These are phyloP conservation scores for Gastrophryne carolinensis DNA, from an alignment of 2,797 vertebrate genomes.

Conservation along the genomic window DNA sequence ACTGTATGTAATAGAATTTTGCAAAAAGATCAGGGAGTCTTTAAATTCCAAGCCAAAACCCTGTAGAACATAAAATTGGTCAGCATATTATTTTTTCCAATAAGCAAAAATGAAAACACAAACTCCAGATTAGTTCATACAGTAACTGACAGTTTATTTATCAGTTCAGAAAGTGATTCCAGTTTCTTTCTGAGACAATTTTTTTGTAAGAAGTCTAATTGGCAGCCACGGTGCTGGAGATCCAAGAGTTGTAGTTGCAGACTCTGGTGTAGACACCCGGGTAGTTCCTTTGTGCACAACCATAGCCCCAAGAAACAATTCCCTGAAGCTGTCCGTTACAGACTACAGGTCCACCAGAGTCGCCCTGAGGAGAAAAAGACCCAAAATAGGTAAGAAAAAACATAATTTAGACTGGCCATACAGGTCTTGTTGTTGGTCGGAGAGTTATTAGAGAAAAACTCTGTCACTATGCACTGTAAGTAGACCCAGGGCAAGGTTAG, in stretches of 20 bases:
- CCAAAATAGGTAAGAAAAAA: too few relatives aligned
- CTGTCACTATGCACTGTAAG: too few relatives aligned
- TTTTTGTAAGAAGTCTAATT: slow-evolving; percentile 60
- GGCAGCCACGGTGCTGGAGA: slow-evolving; percentile 62
- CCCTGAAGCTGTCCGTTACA: slow-evolving; percentile 70
- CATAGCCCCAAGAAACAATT: slow-evolving; percentile 48
- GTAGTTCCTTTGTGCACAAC: slow-evolving; percentile 23
- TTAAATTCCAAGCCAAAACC: too few relatives aligned
- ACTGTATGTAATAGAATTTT: too few relatives aligned
- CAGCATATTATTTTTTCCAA: too few relatives aligned
- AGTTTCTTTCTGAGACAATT: not conserved
- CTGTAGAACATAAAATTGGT: too few relatives aligned
- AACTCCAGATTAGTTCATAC: not conserved
- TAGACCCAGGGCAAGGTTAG: too few relatives aligned
- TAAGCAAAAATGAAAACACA: not conserved
- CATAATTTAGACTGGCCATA: too few relatives aligned
- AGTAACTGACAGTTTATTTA: not conserved
- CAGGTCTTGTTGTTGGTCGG: too few relatives aligned
- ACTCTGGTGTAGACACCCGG: slow-evolving; percentile 39
- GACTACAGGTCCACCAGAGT: slow-evolving; percentile 73
- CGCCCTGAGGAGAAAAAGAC: slow-evolving; percentile 65
- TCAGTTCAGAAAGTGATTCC: not conserved
- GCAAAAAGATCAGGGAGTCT: too few relatives aligned
- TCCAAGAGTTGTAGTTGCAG: slow-evolving; percentile 69
- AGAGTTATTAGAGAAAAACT: too few relatives aligned